Conservation (phyloP, 1,140 invertebrate genomes). For the Myzus persicae region DNA sequence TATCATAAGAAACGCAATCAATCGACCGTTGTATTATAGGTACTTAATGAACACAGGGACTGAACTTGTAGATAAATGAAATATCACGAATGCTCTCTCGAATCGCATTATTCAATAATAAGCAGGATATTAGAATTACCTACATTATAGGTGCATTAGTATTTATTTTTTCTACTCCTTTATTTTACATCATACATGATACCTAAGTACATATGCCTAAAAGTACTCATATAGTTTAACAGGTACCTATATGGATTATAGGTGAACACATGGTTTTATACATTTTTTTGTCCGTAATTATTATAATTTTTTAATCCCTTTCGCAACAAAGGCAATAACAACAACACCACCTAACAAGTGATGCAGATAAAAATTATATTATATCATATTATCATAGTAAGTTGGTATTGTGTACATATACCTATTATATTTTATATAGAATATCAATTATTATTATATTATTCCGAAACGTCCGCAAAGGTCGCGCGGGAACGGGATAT, state of each 20-base stretch:
- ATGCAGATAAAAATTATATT: not conserved
- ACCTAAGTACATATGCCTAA: no score
- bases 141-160: no score
- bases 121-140: not conserved
- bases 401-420: not conserved
- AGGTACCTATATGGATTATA: not conserved
- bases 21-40: no score
- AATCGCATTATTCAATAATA: not conserved
- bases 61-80: not conserved
- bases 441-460: slow-evolving; percentile 37
- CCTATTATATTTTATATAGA: not conserved
- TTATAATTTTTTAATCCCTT: not conserved
- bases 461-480: not conserved
- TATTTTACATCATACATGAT: no score
- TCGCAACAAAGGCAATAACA: not conserved
- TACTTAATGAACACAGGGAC: not conserved
- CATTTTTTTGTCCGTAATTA: not conserved
- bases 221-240: no score
- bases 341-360: not conserved
- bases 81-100: not conserved
- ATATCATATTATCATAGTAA: not conserved
- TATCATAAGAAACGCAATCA: not conserved
- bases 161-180: no score
- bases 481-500: not conserved
- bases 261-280: not conserved